Evolutionary conservation across 37 sponge, comb jelly and placozoan genomes (phyloP), one percentile per base, ranked within the genome.

Genomic region (Beroe ovata): DNA sequence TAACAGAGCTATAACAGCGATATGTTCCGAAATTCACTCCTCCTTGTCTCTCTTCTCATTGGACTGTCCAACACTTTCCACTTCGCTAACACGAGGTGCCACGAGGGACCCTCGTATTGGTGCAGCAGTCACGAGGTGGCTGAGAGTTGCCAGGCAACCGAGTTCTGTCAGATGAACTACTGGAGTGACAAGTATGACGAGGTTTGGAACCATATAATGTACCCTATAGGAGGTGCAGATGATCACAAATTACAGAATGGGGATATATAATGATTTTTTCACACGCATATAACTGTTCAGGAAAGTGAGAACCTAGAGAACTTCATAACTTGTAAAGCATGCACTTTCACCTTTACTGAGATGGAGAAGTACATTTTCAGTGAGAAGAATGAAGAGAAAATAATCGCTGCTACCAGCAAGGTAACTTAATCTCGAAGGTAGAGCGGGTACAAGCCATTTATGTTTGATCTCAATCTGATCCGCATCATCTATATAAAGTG

Each of bases 21-120:
- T 11, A 47, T 47, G 54, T 47, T 47, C 54, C 54, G 54, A 11
- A 47, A 11, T 47, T 6, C 54, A 16, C 6, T 47, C 54, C 26
- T 77, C 18, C 54, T 25, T 25, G 4, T 77, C 6, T 1, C 29
- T 4, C 16, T 35, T 4, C 47, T 77, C 33, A 20, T 77, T 11
- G 42, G 84, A 16, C 8, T 33, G 25, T 6, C 84, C 42, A 8
- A 42, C 1, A 54, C 84, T 6, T 39, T 39, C 54, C 69, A 34
- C 36, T 77, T 28, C 84, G 41, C 8, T 11, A 25, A 77, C 26
- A 33, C 54, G 25, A 2, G 38, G 84, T 77, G 84, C 22, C 84
- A 77, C n/a, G 84, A 77, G 38, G 84, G 84, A 14, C 84, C 84
- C 8, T 11, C 28, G 28, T 77, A 77, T 54, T 77, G 84, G 84